Conservation (phyloP, 2,113 vertebrate species). For the Marmota monax region DNA sequence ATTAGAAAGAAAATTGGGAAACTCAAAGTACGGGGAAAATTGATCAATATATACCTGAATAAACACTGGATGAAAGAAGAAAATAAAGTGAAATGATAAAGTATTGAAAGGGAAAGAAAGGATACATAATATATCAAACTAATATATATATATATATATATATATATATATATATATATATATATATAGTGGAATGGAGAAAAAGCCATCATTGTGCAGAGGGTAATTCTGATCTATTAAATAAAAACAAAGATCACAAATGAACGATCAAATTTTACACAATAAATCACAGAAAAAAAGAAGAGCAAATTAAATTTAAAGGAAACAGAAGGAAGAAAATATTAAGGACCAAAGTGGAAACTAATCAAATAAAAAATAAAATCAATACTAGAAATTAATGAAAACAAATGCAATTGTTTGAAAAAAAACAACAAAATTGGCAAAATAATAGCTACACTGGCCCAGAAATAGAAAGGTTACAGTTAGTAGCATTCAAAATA, state of each 20-base stretch:
- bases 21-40: neutral
- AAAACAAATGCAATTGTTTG: neutral
- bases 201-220: neutral
- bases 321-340: neutral
- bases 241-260: neutral
- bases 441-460: neutral
- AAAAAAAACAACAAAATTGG: neutral
- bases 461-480: neutral
- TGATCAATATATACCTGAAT: neutral
- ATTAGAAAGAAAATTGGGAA: neutral
- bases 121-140: neutral
- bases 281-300: neutral
- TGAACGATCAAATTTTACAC: neutral
- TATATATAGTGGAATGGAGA: neutral
- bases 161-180: too few species aligned
- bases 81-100: neutral
- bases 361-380: neutral
- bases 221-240: neutral
- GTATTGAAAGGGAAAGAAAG: neutral
- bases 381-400: neutral
- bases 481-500: neutral
- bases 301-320: neutral
- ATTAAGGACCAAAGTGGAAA: neutral
- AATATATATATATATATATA: too few species aligned
- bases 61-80: neutral